Base-by-base conservation (phyloP, 2,888 invertebrate genomes). In the Aplocera efformata region DNA sequence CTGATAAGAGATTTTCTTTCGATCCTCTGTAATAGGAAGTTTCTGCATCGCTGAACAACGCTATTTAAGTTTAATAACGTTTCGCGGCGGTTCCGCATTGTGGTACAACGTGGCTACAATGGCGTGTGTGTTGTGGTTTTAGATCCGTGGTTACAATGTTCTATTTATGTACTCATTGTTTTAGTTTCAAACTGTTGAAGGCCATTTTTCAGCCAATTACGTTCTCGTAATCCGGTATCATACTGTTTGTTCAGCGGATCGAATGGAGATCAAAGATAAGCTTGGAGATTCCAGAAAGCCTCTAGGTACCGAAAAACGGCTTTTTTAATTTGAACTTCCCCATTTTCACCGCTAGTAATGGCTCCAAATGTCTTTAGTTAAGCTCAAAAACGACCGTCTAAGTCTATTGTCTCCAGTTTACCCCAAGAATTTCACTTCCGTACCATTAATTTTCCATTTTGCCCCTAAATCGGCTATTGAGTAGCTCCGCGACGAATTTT, bases 1-100 rank as follows among this genome's bases (percentile, higher is more conserved):
- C 61, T 77, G 83, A 84, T 84, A 79, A 81, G 78, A 79, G 81
- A 83, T 84, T 84, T 83, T 76, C 79, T 74, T 74, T 72, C 75
- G 69, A 78, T 78, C 74, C 72, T 47, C 64, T 50, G 76, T 84
- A 86, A 86, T 83, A 68, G 81, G 75, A 83, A 77, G 74, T 79
- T 84, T 84, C 79, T 78, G 79, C 79, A 78, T 78, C 77, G 66
- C 42, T 63, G 72, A 58, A 48, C 71, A 50, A 56, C 62, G 62
- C 69, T 79, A 78, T 85, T 81, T 81, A 75, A 81, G 66, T 81
- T 82, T 77, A 77, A 79, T 80, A 82, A 72, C 72, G 70, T 72
- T 71, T 71, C 65, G 59, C 57, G 52, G 48, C 33, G 58, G 56
- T 38, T 48, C 36, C 50, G 50, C 48, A 58, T 63, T 60, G 65